Conservation (phyloP, 1,140 invertebrate genomes). For the Caenorhabditis tropicalis region DNA sequence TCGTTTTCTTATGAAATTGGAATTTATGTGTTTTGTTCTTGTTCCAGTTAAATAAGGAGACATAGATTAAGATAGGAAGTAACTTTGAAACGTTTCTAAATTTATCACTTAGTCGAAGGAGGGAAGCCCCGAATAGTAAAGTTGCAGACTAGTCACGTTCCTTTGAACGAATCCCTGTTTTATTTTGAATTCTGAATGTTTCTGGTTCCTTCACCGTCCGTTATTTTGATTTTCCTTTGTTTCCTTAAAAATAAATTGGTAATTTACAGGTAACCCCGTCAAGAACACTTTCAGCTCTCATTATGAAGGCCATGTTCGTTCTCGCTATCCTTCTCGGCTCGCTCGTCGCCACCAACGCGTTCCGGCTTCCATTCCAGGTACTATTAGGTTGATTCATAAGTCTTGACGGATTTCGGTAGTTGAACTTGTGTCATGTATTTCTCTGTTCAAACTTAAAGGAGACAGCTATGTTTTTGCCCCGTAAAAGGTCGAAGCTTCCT, state of each 20-base stretch:
- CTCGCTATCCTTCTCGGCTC: slow-evolving; percentile 11
- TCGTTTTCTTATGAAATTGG: background rate
- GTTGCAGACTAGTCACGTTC: no score
- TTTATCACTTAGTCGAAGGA: no score
- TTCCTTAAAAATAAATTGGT: background rate
- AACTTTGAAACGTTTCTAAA: no score
- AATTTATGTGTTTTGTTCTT: background rate
- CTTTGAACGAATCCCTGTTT: no score
- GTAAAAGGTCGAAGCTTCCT: no score
- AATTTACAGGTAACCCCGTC: background rate
- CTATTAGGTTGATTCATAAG: no score
- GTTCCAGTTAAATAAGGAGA: background rate
- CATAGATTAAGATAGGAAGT: no score
- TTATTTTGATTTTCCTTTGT: background rate
- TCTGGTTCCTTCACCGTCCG: background rate
- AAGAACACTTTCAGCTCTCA: slow-evolving; percentile 13
- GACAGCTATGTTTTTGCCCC: no score
- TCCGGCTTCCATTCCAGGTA: slow-evolving; percentile 29
- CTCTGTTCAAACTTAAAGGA: no score
- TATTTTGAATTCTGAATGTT: no score
- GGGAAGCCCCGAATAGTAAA: background rate
- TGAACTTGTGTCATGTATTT: no score
- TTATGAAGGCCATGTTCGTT: background rate
- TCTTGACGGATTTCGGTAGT: no score
- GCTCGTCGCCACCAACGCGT: background rate